Evolutionary conservation across 2,797 vertebrate species (phyloP).

Genomic region (Dendrocincla tyrannina): DNA sequence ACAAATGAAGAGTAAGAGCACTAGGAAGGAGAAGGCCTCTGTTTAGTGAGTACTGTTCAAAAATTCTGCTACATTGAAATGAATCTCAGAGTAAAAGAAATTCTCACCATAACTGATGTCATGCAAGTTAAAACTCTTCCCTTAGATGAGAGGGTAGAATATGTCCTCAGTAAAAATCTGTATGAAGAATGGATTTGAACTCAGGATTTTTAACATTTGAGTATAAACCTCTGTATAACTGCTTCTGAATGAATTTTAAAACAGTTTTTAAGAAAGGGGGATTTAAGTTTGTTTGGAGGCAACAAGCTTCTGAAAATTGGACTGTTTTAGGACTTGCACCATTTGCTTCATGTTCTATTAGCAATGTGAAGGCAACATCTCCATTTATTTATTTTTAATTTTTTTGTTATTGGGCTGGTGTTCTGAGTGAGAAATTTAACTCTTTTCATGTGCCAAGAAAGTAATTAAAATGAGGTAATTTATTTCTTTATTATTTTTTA

Average conservation of each 20-base stretch:
- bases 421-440: background rate
- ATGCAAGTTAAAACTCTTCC: background rate
- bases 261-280: background rate
- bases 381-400: background rate
- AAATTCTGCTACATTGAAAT: background rate
- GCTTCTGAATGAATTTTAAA: background rate
- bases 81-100: background rate
- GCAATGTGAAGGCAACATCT: background rate
- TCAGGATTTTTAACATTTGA: background rate
- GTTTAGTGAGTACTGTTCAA: background rate
- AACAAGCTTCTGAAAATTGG: background rate
- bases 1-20: background rate
- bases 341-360: background rate
- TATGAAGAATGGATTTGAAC: background rate
- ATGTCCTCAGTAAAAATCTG: background rate
- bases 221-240: background rate
- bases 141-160: background rate
- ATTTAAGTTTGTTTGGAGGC: background rate
- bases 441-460: background rate
- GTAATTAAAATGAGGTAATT: background rate
- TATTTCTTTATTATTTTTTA: rapidly evolving
- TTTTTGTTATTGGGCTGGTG: background rate
- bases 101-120: background rate
- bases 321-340: background rate
- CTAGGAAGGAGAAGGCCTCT: background rate